Conservation (phyloP, 2,797 vertebrate species). For the Nyctalus aviator region DNA sequence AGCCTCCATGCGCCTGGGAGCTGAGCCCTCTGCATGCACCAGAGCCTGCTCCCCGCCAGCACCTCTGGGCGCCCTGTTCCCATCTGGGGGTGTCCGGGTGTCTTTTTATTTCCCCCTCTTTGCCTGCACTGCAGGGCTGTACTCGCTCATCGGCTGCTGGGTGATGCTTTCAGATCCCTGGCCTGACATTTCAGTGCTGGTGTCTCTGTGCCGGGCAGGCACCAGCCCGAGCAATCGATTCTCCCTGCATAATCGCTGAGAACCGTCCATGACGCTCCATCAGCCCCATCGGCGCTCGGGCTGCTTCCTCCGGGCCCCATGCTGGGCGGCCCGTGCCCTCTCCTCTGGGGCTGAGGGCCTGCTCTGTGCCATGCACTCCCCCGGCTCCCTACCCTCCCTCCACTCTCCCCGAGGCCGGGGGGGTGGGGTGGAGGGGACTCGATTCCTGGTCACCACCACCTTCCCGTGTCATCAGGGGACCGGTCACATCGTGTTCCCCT, state of each 20-base stretch:
- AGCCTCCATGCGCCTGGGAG: constrained; percentile 6
- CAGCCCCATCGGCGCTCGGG: constrained; percentile 84
- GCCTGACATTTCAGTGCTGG: constrained; percentile 92
- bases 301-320: constrained; percentile 74
- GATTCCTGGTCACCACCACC: not conserved
- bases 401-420: not conserved
- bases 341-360: not conserved
- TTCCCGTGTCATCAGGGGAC: not conserved
- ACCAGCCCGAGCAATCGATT: constrained; percentile 91
- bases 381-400: not conserved
- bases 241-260: constrained; percentile 89
- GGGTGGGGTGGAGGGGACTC: not conserved
- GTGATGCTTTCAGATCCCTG: constrained; percentile 87
- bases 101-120: not conserved
- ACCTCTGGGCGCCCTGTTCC: not conserved
- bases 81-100: not conserved
- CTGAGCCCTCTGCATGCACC: constrained; percentile 68
- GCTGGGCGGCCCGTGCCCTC: not conserved
- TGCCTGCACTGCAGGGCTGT: not conserved
- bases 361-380: not conserved
- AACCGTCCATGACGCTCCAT: constrained; percentile 89
- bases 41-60: not conserved
- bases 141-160: not conserved
- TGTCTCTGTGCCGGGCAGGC: constrained; percentile 91
- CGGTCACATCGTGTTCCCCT: accelerated